Conservation (phyloP, 2,797 vertebrate species). For the Phrynocephalus forsythii region DNA sequence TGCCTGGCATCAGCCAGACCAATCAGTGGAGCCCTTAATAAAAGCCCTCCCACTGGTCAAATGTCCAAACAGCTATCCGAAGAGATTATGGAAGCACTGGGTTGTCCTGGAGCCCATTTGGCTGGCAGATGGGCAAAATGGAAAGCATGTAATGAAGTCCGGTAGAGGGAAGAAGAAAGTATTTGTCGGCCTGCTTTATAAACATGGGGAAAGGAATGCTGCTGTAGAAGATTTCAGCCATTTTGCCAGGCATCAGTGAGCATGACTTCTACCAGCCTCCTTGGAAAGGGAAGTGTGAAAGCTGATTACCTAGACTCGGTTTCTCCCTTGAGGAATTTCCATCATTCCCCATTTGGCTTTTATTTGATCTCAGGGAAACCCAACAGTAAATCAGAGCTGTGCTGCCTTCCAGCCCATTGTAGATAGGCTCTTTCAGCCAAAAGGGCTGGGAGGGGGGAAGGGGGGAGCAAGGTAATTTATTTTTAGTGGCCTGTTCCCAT, state of each 20-base stretch:
- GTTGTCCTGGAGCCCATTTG: neutral
- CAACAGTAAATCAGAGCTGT: constrained; percentile 40
- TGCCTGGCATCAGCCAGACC: neutral
- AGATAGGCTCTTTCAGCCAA: constrained; percentile 38
- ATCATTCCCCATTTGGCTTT: constrained; percentile 44
- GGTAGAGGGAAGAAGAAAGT: constrained; percentile 30
- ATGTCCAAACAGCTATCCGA: neutral
- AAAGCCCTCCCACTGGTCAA: neutral
- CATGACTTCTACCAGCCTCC: constrained; percentile 22
- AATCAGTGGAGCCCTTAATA: neutral
- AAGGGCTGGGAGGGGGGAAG: neutral
- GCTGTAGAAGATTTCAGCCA: constrained; percentile 43
- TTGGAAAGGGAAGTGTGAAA: constrained; percentile 52
- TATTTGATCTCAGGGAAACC: constrained; percentile 56
- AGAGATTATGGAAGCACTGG: neutral
- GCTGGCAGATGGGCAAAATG: constrained; percentile 26
- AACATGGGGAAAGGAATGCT: constrained; percentile 25
- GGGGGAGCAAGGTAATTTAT: constrained; percentile 26
- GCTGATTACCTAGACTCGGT: constrained; percentile 49
- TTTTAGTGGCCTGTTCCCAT: constrained; percentile 21
- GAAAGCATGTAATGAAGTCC: constrained; percentile 14
- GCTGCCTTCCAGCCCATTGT: constrained; percentile 46
- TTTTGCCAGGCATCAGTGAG: constrained; percentile 3
- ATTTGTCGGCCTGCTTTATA: constrained; percentile 39
- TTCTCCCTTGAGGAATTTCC: constrained; percentile 51